A percentile compares a stretch with the other conserved stretches of the same genome.
Evolutionary conservation across 1,140 invertebrate species (phyloP).

Genomic region (Trichogramma pretiosum): DNA sequence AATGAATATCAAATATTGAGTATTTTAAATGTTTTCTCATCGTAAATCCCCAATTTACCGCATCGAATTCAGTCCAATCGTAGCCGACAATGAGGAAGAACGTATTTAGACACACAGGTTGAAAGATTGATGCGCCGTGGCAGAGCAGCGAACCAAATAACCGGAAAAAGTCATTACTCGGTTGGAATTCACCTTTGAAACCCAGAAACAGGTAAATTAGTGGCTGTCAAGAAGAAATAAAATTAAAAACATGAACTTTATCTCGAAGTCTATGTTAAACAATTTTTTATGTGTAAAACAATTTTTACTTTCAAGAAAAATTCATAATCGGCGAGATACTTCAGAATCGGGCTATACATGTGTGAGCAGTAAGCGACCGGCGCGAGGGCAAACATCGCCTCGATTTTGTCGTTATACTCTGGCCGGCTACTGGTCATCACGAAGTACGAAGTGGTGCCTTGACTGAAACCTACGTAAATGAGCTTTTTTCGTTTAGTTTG

Average conservation of each 20-base stretch:
- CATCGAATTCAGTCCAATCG: no score
- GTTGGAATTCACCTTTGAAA: slow-evolving; percentile 49
- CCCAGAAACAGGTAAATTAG: slow-evolving; percentile 39
- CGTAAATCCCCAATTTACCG: slow-evolving; percentile 44
- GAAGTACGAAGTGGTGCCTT: slow-evolving; percentile 55
- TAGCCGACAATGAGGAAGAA: slow-evolving; percentile 52
- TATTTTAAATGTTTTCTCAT: slow-evolving; percentile 22
- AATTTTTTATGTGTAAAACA: slow-evolving; percentile 1
- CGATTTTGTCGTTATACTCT: slow-evolving; percentile 49
- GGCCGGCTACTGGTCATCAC: slow-evolving; percentile 55
- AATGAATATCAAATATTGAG: not conserved
- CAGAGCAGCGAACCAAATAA: slow-evolving; percentile 44
- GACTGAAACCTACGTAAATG: slow-evolving; percentile 57
- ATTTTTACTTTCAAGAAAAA: slow-evolving; percentile 25
- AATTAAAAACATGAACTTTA: slow-evolving; percentile 2
- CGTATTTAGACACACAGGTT: slow-evolving; percentile 50
- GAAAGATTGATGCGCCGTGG: slow-evolving; percentile 38
- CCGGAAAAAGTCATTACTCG: slow-evolving; percentile 40
- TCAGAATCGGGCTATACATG: slow-evolving; percentile 36
- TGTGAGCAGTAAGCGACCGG: slow-evolving; percentile 46
- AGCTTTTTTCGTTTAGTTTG: slow-evolving; percentile 46
- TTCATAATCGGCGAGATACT: slow-evolving; percentile 21
- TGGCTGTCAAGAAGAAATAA: slow-evolving; percentile 10
- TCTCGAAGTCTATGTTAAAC: slow-evolving; percentile 2
- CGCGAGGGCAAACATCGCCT: slow-evolving; percentile 48